A percentile compares a stretch with the other conserved stretches of the same genome.
Evolutionary conservation across 2,797 vertebrate genomes (phyloP).

Genomic region (Phataginus tetradactyla): DNA sequence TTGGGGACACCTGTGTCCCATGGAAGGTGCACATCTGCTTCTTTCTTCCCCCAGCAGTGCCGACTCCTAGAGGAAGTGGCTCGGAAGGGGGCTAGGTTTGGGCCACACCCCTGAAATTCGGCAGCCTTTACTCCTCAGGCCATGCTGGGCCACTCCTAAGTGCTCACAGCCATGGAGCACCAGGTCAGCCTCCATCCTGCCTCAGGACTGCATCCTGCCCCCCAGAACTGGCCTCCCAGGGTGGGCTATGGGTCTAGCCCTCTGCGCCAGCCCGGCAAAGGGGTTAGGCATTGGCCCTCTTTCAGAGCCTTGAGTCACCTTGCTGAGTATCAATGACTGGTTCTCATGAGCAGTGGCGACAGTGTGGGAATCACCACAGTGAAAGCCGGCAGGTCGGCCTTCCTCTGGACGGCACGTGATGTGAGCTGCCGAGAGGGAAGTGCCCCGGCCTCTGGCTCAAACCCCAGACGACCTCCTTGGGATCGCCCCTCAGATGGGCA

Average conservation of each 20-base stretch:
- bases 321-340: constrained; percentile 22
- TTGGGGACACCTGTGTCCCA: accelerated
- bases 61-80: not conserved
- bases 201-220: not conserved
- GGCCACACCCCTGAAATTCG: not conserved
- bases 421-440: not conserved
- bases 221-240: not conserved
- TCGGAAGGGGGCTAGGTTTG: too few relatives aligned
- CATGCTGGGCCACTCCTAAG: accelerated
- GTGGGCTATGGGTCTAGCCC: not conserved
- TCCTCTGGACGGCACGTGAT: not conserved
- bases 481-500: not conserved
- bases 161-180: accelerated
- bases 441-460: not conserved
- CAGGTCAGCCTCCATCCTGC: accelerated
- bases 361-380: constrained; percentile 46
- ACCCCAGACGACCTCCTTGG: not conserved
- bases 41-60: not conserved
- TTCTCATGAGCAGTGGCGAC: not conserved
- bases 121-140: not conserved
- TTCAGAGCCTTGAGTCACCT: constrained; percentile 3
- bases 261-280: not conserved
- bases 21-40: not conserved
- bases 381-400: not conserved
- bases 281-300: not conserved